Percentiles rank a stretch among this genome's conserved stretches.
These are phyloP conservation scores for Pachydiplax longipennis DNA, from an alignment of 2,888 invertebrate genomes.

Conservation along the genomic window DNA sequence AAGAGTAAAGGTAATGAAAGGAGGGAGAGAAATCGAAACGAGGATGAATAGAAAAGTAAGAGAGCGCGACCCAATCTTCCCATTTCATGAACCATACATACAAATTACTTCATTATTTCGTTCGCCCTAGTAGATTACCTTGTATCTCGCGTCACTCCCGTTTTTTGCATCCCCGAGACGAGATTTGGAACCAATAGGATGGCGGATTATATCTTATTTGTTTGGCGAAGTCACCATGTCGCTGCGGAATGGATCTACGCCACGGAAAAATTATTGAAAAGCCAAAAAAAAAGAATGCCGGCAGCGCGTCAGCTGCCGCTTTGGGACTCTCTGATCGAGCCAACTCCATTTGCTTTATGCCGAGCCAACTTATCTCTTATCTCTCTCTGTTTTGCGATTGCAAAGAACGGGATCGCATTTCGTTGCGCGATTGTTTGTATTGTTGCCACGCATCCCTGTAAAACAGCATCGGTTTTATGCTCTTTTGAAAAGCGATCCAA, in stretches of 20 bases:
- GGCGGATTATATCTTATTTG: neutral
- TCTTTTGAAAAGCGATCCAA: no score
- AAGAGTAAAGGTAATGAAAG: neutral
- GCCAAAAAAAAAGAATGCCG: neutral
- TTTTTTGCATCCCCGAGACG: neutral
- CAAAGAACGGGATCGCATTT: neutral
- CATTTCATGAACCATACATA: neutral
- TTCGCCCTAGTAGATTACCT: neutral
- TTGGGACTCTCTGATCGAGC: neutral
- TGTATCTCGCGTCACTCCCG: neutral
- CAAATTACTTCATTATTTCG: slow-evolving; percentile 22
- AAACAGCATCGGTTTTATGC: no score
- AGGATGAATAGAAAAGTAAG: neutral
- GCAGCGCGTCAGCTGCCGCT: neutral
- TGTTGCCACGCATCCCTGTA: no score
- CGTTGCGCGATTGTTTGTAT: neutral
- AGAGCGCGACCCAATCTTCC: neutral
- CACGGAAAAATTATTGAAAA: neutral
- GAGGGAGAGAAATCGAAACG: neutral
- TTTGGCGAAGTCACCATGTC: neutral
- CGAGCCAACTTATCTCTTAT: neutral
- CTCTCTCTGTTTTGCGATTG: neutral
- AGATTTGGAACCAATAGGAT: neutral
- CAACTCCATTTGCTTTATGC: neutral
- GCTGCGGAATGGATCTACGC: neutral